A percentile compares a stretch with the other conserved stretches of the same genome.
Evolutionary conservation across 1,140 invertebrate species (phyloP).

Genomic region (Catajapyx aquilonaris): DNA sequence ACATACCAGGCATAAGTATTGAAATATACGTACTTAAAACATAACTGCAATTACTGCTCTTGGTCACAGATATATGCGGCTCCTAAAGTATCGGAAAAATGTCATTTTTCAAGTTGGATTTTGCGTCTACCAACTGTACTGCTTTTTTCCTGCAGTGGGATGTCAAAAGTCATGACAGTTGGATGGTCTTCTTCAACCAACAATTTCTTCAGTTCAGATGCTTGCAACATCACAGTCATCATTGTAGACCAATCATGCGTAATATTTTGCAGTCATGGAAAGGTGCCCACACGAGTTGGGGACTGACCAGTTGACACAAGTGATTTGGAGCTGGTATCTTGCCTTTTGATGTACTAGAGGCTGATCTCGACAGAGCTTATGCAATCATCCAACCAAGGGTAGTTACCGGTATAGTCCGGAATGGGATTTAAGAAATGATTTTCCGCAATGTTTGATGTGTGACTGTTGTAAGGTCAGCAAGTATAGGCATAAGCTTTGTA

Average conservation of each 20-base stretch:
- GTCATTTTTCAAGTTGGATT: conserved; percentile 4
- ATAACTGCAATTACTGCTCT: too few relatives aligned
- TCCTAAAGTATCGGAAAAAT: conserved; percentile 10
- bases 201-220: conserved; percentile 8
- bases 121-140: conserved; percentile 5
- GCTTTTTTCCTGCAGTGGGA: conserved; percentile 6
- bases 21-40: too few relatives aligned
- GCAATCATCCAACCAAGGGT: conserved; percentile 7
- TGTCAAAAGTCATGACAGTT: conserved; percentile 10
- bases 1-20: too few relatives aligned
- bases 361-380: conserved; percentile 5
- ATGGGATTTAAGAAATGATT: too few relatives aligned
- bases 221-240: conserved; percentile 8
- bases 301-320: conserved; percentile 6
- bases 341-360: conserved; percentile 2
- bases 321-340: conserved; percentile 8
- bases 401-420: too few relatives aligned
- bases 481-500: too few relatives aligned
- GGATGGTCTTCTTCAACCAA: conserved; percentile 7
- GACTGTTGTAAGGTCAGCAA: too few relatives aligned
- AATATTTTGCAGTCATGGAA: conserved; percentile 10
- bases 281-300: conserved; percentile 7
- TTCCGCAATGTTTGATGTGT: too few relatives aligned
- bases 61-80: too few relatives aligned
- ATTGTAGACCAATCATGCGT: conserved; percentile 11